Evolutionary conservation across 2,113 vertebrate genomes (phyloP).

Genomic region (Alligator mississippiensis): DNA sequence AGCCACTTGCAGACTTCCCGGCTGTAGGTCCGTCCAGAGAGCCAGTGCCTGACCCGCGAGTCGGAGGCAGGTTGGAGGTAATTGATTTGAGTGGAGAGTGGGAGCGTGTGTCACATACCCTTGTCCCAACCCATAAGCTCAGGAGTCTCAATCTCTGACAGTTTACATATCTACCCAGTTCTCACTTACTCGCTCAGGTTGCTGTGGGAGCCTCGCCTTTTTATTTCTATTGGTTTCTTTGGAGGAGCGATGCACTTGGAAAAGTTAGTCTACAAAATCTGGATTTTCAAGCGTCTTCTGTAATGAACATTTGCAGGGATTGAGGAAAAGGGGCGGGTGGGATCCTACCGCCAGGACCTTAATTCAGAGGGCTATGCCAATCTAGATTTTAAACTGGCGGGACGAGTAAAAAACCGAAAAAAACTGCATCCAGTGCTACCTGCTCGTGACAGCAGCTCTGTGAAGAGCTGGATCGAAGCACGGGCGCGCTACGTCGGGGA

Average conservation of each 20-base stretch:
- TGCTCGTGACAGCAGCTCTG: conserved; percentile 62
- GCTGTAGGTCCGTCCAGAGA: conserved; percentile 21
- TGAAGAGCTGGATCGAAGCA: conserved; percentile 55
- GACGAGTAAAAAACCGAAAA: conserved; percentile 51
- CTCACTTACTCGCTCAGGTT: conserved; percentile 66
- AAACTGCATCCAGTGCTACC: conserved; percentile 55
- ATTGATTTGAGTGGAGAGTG: neutral
- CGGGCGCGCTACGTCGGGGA: conserved; percentile 64
- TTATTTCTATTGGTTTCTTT: conserved; percentile 36
- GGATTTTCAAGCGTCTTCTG: conserved; percentile 24
- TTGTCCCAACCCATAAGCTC: conserved; percentile 31
- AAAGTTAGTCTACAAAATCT: neutral
- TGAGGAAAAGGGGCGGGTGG: neutral
- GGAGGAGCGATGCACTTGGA: neutral
- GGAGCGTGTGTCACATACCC: neutral
- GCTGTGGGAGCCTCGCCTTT: conserved; percentile 56
- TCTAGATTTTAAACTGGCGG: conserved; percentile 50
- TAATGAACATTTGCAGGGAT: neutral
- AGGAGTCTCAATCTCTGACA: conserved; percentile 3
- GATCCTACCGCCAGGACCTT: too few relatives aligned
- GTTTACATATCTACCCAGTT: conserved; percentile 26
- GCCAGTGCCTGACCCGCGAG: neutral
- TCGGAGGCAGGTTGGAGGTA: neutral
- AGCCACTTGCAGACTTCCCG: neutral
- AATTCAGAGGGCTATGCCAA: neutral